These are phyloP conservation scores for Nomia melanderi DNA, from an alignment of 1,140 invertebrate genomes.

Conservation along the genomic window DNA sequence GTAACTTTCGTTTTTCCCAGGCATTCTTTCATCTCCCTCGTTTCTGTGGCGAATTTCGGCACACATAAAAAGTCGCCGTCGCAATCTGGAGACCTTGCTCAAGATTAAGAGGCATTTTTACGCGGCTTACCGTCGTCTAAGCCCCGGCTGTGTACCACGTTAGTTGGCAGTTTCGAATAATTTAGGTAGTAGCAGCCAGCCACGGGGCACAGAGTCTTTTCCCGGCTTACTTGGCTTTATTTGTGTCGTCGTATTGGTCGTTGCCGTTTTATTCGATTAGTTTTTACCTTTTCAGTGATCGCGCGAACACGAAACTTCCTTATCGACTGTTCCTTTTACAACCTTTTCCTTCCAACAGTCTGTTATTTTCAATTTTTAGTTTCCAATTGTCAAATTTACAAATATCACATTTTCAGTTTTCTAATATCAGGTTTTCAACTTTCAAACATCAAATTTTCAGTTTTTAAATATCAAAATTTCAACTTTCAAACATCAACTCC, in stretches of 20 bases:
- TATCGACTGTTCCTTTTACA: too few species aligned
- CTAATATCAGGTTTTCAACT: too few species aligned
- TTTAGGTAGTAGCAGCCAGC: slow-evolving; percentile 27
- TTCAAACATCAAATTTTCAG: too few species aligned
- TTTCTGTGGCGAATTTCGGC: slow-evolving; percentile 4
- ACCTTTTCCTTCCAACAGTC: too few species aligned
- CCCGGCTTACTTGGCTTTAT: slow-evolving; percentile 2
- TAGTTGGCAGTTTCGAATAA: slow-evolving; percentile 38
- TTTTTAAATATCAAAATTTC: too few species aligned
- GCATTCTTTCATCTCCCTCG: neutral
- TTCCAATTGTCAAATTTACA: too few species aligned
- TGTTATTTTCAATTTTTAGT: too few species aligned
- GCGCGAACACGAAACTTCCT: neutral
- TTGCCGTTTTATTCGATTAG: slow-evolving; percentile 33
- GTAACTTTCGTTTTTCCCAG: neutral
- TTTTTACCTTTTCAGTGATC: neutral
- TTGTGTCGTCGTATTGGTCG: slow-evolving; percentile 3
- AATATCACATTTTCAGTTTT: too few species aligned
- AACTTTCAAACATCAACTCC: too few species aligned
- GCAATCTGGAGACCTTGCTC: slow-evolving; percentile 23
- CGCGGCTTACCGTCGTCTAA: neutral
- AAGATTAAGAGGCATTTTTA: slow-evolving; percentile 52
- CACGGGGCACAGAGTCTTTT: neutral
- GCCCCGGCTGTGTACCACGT: neutral
- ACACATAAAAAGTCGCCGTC: slow-evolving; percentile 31